Evolutionary conservation across 92 coral and sea anemone genomes (phyloP).

Genomic region (Bergia puertoricense): DNA sequence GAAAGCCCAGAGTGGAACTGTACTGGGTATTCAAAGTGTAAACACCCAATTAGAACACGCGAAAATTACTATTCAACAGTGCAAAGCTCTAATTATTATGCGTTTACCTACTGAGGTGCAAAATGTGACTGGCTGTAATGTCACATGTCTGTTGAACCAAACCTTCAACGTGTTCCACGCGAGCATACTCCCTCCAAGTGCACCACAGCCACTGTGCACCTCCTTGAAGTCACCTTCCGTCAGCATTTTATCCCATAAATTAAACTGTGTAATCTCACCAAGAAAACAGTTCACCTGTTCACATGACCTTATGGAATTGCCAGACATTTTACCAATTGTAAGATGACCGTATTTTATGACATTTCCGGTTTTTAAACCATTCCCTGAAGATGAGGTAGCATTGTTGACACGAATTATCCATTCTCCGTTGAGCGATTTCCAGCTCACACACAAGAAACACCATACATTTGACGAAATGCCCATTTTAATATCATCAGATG

Average conservation of each 20-base stretch:
- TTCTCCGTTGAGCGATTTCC: conserved; percentile 5
- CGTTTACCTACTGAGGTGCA: conserved; percentile 9
- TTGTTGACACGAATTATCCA: conserved; percentile 13
- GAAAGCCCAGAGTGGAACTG: no score
- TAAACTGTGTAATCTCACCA: conserved; percentile 29
- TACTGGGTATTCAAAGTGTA: no score
- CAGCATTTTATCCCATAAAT: conserved; percentile 17
- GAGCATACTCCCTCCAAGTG: neutral
- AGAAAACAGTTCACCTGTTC: conserved; percentile 4
- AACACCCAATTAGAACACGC: no score
- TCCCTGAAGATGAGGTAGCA: neutral
- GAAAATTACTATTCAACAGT: neutral
- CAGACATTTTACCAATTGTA: conserved; percentile 16
- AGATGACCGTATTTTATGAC: neutral
- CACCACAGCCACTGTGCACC: conserved; percentile 15
- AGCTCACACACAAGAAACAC: conserved; percentile 29
- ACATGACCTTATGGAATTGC: neutral
- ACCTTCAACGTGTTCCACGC: conserved; percentile 7
- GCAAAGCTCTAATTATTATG: neutral
- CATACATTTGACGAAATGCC: conserved; percentile 2
- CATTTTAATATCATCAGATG: neutral
- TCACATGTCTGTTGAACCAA: conserved; percentile 1
- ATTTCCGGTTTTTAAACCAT: neutral
- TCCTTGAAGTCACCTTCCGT: neutral
- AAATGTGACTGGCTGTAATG: conserved; percentile 5